Evolutionary conservation across 2,888 invertebrate species (phyloP), one percentile per base, ranked within the genome.

Genomic region (Psococerastis gibbosa): DNA sequence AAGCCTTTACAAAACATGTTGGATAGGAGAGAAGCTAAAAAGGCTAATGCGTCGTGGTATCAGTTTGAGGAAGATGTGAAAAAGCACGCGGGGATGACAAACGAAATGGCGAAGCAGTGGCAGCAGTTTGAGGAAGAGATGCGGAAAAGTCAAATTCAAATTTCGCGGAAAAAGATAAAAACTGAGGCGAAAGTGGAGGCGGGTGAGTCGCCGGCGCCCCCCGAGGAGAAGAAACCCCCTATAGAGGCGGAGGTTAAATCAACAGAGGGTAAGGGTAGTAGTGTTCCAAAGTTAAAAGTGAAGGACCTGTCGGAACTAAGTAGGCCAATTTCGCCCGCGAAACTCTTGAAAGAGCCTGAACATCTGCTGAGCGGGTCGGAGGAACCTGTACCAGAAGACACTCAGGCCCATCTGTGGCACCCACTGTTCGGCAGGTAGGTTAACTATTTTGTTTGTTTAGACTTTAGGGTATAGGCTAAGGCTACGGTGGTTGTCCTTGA

Each of bases 391-490:
- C 18, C 38, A 11, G 64, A 64, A 46, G 70, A 70, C 50, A 66
- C 73, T 41, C 71, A 75, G 53, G 70, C 75, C 54, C 77, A 78
- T 50, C 65, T 84, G 42, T 84, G 84, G 84, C 83, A 84, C 65
- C 84, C 84, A 44, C 68, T 84, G 41, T 84, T 84, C 60, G 79
- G 82, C 70, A 83, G 80, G 83, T 84, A 66, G 77, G 73, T 70
- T 52, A 48, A 50, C 20, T 20, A 5, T 13, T 17, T 38, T 38
- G 6, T 46, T 47, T 47, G n/a, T n/a, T n/a, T n/a, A n/a, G n/a
- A n/a, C n/a, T n/a, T n/a, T n/a, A n/a, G n/a, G n/a, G n/a, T n/a
- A n/a, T n/a, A n/a, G n/a, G n/a, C n/a, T n/a, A n/a, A n/a, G n/a
- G n/a, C n/a, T n/a, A n/a, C n/a, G n/a, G n/a, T n/a, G n/a, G n/a